These are phyloP conservation scores for Calycopis cecrops DNA, from an alignment of 1,140 invertebrate genomes.

Conservation along the genomic window DNA sequence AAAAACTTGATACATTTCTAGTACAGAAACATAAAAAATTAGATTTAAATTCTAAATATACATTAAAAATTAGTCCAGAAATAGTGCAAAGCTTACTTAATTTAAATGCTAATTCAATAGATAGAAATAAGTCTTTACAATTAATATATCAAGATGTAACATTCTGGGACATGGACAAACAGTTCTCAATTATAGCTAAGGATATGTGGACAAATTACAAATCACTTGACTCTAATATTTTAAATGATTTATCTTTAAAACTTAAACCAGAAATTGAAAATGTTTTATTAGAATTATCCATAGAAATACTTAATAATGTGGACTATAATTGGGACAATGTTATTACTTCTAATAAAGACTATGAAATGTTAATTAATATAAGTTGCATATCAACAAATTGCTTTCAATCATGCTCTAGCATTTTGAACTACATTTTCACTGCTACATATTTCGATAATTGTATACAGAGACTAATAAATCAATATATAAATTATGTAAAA, in stretches of 20 bases:
- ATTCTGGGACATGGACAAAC: slow-evolving; percentile 38
- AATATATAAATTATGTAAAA: slow-evolving; percentile 43
- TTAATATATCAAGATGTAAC: slow-evolving; percentile 37
- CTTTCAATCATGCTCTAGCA: slow-evolving; percentile 50
- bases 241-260: slow-evolving; percentile 46
- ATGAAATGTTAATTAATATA: slow-evolving; percentile 34
- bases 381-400: slow-evolving; percentile 39
- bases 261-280: slow-evolving; percentile 50
- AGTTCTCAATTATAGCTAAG: slow-evolving; percentile 34
- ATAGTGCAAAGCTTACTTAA: slow-evolving; percentile 52
- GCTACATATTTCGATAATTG: slow-evolving; percentile 38
- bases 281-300: slow-evolving; percentile 35
- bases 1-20: slow-evolving; percentile 45
- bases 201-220: slow-evolving; percentile 27
- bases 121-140: slow-evolving; percentile 25
- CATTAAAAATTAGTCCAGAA: slow-evolving; percentile 40
- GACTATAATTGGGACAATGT: slow-evolving; percentile 29
- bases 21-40: slow-evolving; percentile 37
- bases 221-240: slow-evolving; percentile 11
- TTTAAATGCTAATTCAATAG: slow-evolving; percentile 30
- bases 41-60: slow-evolving; percentile 29
- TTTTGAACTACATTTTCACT: slow-evolving; percentile 50
- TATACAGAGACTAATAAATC: slow-evolving; percentile 38
- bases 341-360: slow-evolving; percentile 23
- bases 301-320: slow-evolving; percentile 28